phyloP scores from a whole-genome alignment of 2,888 invertebrate species.

The Polietes domitor region DNA sequence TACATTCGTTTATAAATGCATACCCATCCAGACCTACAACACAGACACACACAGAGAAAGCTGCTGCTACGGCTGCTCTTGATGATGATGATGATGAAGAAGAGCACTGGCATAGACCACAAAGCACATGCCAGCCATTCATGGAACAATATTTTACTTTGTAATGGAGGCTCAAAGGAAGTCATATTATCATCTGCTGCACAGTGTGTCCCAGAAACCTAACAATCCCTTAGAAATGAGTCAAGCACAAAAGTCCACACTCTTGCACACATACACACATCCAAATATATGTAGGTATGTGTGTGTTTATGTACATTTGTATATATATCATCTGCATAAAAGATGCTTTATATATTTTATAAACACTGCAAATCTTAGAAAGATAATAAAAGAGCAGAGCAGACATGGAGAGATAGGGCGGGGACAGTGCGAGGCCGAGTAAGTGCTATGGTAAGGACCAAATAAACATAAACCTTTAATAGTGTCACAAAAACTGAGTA shows the following conservation, averaged over 20 bases:
- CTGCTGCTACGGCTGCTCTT: too few relatives aligned
- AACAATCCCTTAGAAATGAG: constrained; percentile 45
- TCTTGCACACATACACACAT: background rate
- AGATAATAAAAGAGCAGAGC: constrained; percentile 9
- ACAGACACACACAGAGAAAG: constrained; percentile 23
- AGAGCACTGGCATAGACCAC: constrained; percentile 57
- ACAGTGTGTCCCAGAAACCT: constrained; percentile 44
- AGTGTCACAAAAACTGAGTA: constrained; percentile 37
- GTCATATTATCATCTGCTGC: constrained; percentile 49
- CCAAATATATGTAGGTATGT: background rate
- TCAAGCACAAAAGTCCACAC: constrained; percentile 48
- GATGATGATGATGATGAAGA: constrained; percentile 38
- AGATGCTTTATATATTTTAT: constrained; percentile 22
- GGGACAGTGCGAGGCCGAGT: background rate
- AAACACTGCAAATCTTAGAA: constrained; percentile 30
- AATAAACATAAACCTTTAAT: constrained; percentile 38
- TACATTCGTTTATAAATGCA: constrained; percentile 13
- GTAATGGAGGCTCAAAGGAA: constrained; percentile 60
- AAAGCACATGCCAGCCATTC: constrained; percentile 64
- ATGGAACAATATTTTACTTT: constrained; percentile 57
- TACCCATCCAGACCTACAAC: background rate
- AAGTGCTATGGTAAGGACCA: constrained; percentile 1
- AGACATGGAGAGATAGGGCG: background rate
- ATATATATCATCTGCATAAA: constrained; percentile 36
- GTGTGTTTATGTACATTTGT: background rate